Evolutionary conservation across 2,888 invertebrate genomes (phyloP), one percentile per base, ranked within the genome.

Genomic region (Siphonodentalium dalli): DNA sequence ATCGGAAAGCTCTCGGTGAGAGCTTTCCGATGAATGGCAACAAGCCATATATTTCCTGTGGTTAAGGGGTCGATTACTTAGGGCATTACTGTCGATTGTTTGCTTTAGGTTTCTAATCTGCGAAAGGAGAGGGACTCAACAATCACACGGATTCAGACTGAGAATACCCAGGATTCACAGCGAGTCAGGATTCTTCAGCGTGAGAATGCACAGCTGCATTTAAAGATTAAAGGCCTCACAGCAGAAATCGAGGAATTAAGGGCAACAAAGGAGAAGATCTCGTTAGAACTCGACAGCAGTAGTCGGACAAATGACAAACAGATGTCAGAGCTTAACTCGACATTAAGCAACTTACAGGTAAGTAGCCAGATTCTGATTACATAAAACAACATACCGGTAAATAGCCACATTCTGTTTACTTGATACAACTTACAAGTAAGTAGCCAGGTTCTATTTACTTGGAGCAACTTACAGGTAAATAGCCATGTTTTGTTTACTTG

Each of bases 191-290:
- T 66, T 2, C 54, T 80, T 21, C 78, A 79, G 63, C 68, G 79
- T 20, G 80, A 80, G 51, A 80, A 79, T 60, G 72, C 77, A 7
- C 74, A 77, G 59, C 63, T 80, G 5, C 72, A 77, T 33, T 64
- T 78, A 23, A 75, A 76, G 60, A 57, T 79, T 9, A 78, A 77
- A 48, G 71, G 74, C 4, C 59, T 78, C 27, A 63, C 76, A 41
- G 61, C 69, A n/a, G 81, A 80, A 61, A 65, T 81, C 57, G 80
- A 80, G 54, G 81, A 81, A 54, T 61, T 78, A 7, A 58, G 77
- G 5, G 75, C 75, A 6, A 69, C 74, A 62, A 59, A 72, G 29
- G 80, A 81, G 53, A 75, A 78, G 54, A 50, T 58, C n/a, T 71
- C 72, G 3, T 61, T 77, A 6, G 75, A 78, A 57, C 65, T 74